Percentiles rank a stretch among this genome's conserved stretches.
These are phyloP conservation scores for Leptodactylus fuscus DNA, from an alignment of 2,113 vertebrate species.

Conservation along the genomic window DNA sequence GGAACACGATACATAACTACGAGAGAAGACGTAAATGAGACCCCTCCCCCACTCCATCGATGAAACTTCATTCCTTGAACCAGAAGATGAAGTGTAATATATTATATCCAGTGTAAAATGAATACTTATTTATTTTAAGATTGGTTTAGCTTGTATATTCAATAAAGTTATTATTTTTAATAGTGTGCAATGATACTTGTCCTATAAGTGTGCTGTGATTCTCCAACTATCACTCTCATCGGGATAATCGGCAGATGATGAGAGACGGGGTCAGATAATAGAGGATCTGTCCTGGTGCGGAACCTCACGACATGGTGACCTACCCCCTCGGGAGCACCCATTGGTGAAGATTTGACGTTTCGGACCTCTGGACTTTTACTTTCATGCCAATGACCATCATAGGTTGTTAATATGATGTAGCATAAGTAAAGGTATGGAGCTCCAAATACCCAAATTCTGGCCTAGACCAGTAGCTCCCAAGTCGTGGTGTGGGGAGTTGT, in stretches of 20 bases:
- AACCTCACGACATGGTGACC: not conserved
- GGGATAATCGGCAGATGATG: not conserved
- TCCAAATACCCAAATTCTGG: not conserved
- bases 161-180: slow-evolving; percentile 80
- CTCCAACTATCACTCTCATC: slow-evolving; percentile 21
- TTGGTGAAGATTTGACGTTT: not conserved
- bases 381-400: too few relatives aligned
- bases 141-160: slow-evolving; percentile 72
- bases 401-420: too few relatives aligned
- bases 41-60: slow-evolving; percentile 57
- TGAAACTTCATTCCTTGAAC: slow-evolving; percentile 63
- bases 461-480: not conserved
- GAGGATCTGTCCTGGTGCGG: not conserved
- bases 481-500: not conserved
- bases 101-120: slow-evolving; percentile 66
- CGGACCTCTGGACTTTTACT: not conserved
- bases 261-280: not conserved
- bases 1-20: slow-evolving; percentile 82
- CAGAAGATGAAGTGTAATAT: slow-evolving; percentile 72
- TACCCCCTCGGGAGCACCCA: not conserved
- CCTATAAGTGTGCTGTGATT: slow-evolving; percentile 48
- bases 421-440: not conserved
- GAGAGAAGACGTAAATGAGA: slow-evolving; percentile 83
- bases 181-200: slow-evolving; percentile 70
- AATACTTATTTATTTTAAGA: slow-evolving; percentile 76